phyloP scores from a whole-genome alignment of 2,113 vertebrate species.

The Stercorarius parasiticus region DNA sequence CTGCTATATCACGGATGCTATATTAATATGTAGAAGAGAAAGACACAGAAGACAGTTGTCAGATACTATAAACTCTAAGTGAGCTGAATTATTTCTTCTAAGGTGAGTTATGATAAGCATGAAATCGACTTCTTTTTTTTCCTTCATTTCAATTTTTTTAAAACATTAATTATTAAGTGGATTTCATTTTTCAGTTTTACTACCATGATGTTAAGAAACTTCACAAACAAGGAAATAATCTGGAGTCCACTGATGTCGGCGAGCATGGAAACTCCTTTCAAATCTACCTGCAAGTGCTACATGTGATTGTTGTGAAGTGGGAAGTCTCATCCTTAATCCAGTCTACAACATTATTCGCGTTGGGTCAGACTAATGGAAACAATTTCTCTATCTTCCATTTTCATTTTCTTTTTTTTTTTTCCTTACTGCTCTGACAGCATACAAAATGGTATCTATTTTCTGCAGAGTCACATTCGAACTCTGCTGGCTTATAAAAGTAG shows the following conservation, averaged over 20 bases:
- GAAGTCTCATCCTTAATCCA: neutral
- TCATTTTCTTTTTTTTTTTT: neutral
- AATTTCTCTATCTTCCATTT: neutral
- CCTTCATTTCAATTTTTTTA: neutral
- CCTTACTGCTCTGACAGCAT: neutral
- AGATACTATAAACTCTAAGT: neutral
- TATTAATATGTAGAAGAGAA: slow-evolving; percentile 7
- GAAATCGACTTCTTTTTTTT: neutral
- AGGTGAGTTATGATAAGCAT: neutral
- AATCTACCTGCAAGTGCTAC: neutral
- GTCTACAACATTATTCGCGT: neutral
- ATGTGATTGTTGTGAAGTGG: neutral
- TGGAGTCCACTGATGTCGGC: neutral
- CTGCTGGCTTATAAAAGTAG: neutral
- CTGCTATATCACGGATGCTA: neutral
- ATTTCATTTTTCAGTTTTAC: neutral
- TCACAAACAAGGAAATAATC: neutral
- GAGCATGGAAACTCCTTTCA: neutral
- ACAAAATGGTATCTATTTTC: slow-evolving; percentile 8
- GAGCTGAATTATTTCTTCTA: neutral
- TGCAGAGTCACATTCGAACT: neutral
- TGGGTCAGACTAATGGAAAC: neutral
- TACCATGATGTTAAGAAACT: neutral
- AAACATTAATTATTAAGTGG: neutral
- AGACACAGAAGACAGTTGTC: neutral